Conservation (phyloP, 2,888 invertebrate species). For the Plebejus melissa region DNA sequence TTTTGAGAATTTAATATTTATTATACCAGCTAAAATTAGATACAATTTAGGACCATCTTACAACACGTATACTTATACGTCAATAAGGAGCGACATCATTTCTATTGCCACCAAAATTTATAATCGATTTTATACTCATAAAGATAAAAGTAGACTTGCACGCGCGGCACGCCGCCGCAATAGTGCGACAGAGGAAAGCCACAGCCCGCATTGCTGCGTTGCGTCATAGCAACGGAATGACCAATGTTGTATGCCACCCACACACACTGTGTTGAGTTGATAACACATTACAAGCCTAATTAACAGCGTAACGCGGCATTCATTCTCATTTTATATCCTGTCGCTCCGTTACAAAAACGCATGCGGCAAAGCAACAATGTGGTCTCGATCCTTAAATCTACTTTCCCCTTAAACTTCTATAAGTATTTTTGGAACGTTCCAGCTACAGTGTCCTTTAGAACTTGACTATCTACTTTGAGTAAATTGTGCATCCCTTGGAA, state of each 20-base stretch:
- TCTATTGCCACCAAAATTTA: background rate
- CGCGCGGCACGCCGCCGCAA: background rate
- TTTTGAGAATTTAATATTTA: background rate
- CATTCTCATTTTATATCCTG: background rate
- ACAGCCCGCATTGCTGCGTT: background rate
- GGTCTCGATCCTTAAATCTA: background rate
- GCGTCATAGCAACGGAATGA: background rate
- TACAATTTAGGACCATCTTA: background rate
- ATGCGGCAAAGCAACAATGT: background rate
- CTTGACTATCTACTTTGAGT: slow-evolving; percentile 8
- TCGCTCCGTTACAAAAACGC: background rate
- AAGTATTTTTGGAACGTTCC: background rate
- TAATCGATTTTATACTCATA: background rate
- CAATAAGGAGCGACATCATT: background rate
- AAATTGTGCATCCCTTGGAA: slow-evolving; percentile 1
- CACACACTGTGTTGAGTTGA: background rate
- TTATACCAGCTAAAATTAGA: background rate
- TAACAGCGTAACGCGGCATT: background rate
- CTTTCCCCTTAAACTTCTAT: background rate
- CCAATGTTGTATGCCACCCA: too few species aligned
- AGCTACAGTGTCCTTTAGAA: slow-evolving; percentile 10
- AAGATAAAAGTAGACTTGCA: background rate
- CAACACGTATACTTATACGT: background rate
- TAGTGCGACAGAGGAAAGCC: background rate
- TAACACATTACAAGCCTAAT: background rate